Conservation (phyloP, 2,797 vertebrate species). For the Rhynchonycteris naso region DNA sequence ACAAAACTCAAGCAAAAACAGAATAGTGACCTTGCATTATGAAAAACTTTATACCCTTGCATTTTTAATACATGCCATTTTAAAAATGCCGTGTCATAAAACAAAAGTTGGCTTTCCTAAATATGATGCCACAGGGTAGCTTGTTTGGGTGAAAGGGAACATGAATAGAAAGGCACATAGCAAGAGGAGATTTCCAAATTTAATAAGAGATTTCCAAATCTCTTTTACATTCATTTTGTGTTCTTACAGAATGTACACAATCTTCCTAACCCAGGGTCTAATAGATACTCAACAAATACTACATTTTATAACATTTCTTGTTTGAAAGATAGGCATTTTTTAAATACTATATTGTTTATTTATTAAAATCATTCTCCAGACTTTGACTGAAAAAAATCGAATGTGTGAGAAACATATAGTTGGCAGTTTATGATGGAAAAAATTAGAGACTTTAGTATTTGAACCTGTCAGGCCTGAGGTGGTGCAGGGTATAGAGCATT, state of each 20-base stretch:
- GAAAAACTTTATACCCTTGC: neutral
- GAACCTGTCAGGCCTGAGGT: too few species aligned
- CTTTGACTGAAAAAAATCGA: neutral
- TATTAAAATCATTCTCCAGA: neutral
- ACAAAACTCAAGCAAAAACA: neutral
- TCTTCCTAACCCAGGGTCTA: neutral
- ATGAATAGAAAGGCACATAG: neutral
- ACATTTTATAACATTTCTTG: neutral
- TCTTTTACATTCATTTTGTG: neutral
- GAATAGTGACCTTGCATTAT: neutral
- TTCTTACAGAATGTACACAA: neutral
- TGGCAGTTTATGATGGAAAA: neutral
- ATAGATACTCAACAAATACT: neutral
- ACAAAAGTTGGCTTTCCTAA: neutral
- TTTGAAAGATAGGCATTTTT: neutral
- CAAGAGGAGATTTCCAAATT: neutral
- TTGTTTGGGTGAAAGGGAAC: neutral
- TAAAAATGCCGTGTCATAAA: neutral
- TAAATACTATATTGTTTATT: neutral
- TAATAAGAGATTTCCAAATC: neutral
- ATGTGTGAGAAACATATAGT: neutral
- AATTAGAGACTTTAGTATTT: neutral
- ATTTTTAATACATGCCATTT: neutral
- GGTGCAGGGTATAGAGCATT: too few species aligned
- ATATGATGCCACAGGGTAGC: neutral